phyloP scores from a whole-genome alignment of 2,797 vertebrate species.

The Neosilurus mollespiculum region DNA sequence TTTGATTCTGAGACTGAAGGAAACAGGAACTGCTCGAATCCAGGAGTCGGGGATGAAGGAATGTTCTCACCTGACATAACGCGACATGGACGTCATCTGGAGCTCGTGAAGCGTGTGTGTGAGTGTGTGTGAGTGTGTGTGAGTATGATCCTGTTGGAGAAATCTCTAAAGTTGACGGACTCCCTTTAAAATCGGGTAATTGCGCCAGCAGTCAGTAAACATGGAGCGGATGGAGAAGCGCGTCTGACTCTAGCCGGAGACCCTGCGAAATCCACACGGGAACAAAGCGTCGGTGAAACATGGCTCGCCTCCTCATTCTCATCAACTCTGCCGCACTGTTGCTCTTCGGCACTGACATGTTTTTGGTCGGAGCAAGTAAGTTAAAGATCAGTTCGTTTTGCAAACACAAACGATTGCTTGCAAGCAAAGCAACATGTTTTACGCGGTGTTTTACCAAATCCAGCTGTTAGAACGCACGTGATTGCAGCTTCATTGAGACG shows the following conservation, averaged over 20 bases:
- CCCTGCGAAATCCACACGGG: constrained; percentile 43
- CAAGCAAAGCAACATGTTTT: background rate
- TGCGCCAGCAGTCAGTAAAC: constrained; percentile 4
- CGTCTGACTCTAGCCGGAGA: constrained; percentile 41
- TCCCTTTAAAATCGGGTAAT: constrained; percentile 40
- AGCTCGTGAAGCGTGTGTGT: constrained; percentile 58
- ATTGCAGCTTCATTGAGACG: constrained; percentile 3
- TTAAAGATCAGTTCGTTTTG: constrained; percentile 48
- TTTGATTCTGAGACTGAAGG: background rate
- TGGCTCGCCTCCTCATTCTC: constrained; percentile 79
- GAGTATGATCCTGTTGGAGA: constrained; percentile 40
- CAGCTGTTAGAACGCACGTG: constrained; percentile 21
- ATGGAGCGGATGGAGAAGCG: constrained; percentile 53
- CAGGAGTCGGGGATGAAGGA: constrained; percentile 42
- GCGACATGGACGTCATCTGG: constrained; percentile 51
- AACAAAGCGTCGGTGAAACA: constrained; percentile 50
- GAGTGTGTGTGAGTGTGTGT: background rate
- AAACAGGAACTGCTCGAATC: background rate
- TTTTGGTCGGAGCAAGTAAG: constrained; percentile 90
- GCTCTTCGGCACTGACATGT: constrained; percentile 87
- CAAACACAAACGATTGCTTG: background rate
- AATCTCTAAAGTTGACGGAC: constrained; percentile 55
- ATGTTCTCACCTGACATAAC: constrained; percentile 55
- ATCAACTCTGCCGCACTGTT: constrained; percentile 85
- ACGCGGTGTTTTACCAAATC: background rate